Conservation (phyloP, 2,888 invertebrate genomes). For the Pemphredon lugubris region DNA sequence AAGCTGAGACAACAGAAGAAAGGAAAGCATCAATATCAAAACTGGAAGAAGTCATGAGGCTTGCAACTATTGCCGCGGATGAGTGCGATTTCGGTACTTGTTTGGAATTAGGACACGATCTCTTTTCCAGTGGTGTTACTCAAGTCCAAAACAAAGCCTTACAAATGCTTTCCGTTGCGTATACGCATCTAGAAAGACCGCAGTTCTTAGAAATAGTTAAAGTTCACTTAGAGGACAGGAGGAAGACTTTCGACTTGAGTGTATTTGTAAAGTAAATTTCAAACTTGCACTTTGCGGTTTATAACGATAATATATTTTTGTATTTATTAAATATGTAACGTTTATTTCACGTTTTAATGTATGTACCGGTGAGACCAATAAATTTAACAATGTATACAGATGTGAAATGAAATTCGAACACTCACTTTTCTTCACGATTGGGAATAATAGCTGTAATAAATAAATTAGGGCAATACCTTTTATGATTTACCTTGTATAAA, state of each 20-base stretch:
- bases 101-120: conserved; percentile 92
- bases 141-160: conserved; percentile 86
- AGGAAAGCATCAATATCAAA: conserved; percentile 85
- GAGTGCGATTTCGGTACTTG: conserved; percentile 98
- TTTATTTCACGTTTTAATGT: no score
- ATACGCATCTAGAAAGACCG: conserved; percentile 88
- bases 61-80: conserved; percentile 94
- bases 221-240: conserved; percentile 89
- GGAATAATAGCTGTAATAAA: no score
- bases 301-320: background rate
- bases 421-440: no score
- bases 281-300: background rate
- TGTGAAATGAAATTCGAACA: no score
- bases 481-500: no score
- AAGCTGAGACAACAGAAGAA: conserved; percentile 84
- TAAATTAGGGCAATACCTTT: no score
- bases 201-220: conserved; percentile 88
- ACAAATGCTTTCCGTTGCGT: conserved; percentile 88
- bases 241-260: conserved; percentile 83
- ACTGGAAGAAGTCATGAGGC: conserved; percentile 91
- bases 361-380: no score
- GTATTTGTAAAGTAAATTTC: conserved; percentile 71
- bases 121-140: conserved; percentile 89
- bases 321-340: no score
- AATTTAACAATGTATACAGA: no score